Evolutionary conservation across 2,797 vertebrate species (phyloP).

Genomic region (Helostoma temminkii): DNA sequence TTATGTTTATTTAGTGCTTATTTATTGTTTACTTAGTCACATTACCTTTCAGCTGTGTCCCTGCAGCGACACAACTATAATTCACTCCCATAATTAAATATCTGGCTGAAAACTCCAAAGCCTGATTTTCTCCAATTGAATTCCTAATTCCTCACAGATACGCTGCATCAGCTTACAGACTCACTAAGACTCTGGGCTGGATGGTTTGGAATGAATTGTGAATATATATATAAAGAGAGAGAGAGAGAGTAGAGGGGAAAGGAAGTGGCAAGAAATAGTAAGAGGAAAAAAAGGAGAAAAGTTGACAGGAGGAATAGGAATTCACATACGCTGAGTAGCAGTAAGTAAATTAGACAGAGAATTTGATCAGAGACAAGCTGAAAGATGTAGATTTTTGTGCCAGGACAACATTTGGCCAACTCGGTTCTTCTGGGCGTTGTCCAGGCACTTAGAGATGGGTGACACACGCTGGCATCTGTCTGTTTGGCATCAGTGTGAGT

Average conservation of each 20-base stretch:
- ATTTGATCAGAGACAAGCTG: conserved; percentile 55
- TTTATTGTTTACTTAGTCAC: conserved; percentile 74
- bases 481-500: conserved; percentile 49
- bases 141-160: conserved; percentile 80
- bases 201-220: conserved; percentile 22
- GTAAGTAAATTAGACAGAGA: conserved; percentile 53
- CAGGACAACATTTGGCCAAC: conserved; percentile 75
- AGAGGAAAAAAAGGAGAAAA: background rate
- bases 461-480: conserved; percentile 74
- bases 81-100: conserved; percentile 79
- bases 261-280: conserved; percentile 18
- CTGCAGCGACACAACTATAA: conserved; percentile 66
- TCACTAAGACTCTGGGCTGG: conserved; percentile 53
- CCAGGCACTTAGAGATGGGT: conserved; percentile 74
- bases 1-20: conserved; percentile 73
- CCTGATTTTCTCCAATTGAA: conserved; percentile 77
- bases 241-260: conserved; percentile 6
- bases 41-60: conserved; percentile 66
- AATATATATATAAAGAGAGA: background rate
- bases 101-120: conserved; percentile 77
- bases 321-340: conserved; percentile 28
- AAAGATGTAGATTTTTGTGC: conserved; percentile 62
- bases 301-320: conserved; percentile 19
- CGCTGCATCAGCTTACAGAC: conserved; percentile 68
- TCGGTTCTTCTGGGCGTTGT: conserved; percentile 62